Evolutionary conservation across 2,888 invertebrate species (phyloP).

Genomic region (Lycaena phlaeas): DNA sequence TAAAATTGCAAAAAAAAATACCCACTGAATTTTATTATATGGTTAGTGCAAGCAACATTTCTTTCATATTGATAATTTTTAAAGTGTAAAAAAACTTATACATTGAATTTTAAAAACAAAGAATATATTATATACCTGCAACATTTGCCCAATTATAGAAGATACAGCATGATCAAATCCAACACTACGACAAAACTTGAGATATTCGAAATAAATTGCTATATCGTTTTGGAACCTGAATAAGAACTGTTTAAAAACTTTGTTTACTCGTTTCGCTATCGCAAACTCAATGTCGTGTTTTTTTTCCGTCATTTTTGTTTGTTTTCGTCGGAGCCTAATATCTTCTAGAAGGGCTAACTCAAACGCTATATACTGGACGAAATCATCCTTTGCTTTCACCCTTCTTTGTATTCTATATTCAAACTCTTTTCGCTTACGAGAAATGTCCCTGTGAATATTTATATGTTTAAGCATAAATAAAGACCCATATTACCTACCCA

Average conservation of each 20-base stretch:
- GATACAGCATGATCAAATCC: constrained; percentile 69
- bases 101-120: no score
- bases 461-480: not conserved
- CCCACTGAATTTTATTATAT: not conserved
- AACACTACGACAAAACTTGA: constrained; percentile 83
- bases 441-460: constrained; percentile 71
- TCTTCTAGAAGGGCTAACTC: constrained; percentile 79
- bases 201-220: constrained; percentile 82
- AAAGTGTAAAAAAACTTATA: no score
- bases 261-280: constrained; percentile 80
- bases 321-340: constrained; percentile 74
- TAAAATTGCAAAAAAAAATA: constrained; percentile 12
- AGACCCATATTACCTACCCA: no score
- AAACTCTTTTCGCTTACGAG: constrained; percentile 78
- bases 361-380: constrained; percentile 79
- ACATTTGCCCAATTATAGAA: constrained; percentile 73
- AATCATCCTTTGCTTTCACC: constrained; percentile 80
- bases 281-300: constrained; percentile 77
- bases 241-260: constrained; percentile 80
- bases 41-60: no score
- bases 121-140: constrained; percentile 68
- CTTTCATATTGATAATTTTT: no score
- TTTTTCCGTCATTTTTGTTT: constrained; percentile 71
- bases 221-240: constrained; percentile 80
- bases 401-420: constrained; percentile 81